Base-by-base conservation (phyloP, 2,797 vertebrate genomes). In the Amblyraja radiata region DNA sequence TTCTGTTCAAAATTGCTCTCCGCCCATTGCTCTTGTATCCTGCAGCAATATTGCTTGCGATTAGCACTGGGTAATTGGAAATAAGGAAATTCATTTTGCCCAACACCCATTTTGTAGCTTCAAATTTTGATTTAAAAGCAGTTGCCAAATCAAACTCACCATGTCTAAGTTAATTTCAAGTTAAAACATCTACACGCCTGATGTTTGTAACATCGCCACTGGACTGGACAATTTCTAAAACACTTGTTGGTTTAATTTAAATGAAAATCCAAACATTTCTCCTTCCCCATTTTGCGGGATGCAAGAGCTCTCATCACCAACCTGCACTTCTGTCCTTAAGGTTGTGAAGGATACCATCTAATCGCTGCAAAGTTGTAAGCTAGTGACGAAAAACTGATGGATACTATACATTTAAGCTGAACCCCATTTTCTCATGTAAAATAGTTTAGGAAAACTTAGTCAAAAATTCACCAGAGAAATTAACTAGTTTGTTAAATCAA, bases 1-100 rank as follows among this genome's bases (percentile, higher is more conserved):
- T 36, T 92, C 25, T 74, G 71, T 92, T 92, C 71, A 92, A 71
- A 92, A 92, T 74, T 92, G 21, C 46, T 58, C 68, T 90, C 88
- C 28, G 68, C 36, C n/a, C 9, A 71, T 32, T 65, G 21, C 21
- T 74, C 10, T 58, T 32, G 71, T n/a, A 73, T 92, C 28, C 68
- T 90, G 68, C 36, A 90, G 8, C 46, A 71, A 90, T 68, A 73
- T 54, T 92, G 39, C 39, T 5, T 92, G 28, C 25, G n/a, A 10
- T 92, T 92, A 74, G 28, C 13, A 46, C 21, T 18, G 23, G 76
- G 73, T 92, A 92, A 74, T 88, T 7, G 25, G 28, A 11, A 86
- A 63, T 61, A 25, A 74, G 39, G 25, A 76, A 74, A 92, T 91
- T 23, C 0, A 1, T 91, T 54, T 73, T 92, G 39, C 23, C 58